Conservation (phyloP, 2,797 vertebrate genomes). For the Fistularia tabacaria region DNA sequence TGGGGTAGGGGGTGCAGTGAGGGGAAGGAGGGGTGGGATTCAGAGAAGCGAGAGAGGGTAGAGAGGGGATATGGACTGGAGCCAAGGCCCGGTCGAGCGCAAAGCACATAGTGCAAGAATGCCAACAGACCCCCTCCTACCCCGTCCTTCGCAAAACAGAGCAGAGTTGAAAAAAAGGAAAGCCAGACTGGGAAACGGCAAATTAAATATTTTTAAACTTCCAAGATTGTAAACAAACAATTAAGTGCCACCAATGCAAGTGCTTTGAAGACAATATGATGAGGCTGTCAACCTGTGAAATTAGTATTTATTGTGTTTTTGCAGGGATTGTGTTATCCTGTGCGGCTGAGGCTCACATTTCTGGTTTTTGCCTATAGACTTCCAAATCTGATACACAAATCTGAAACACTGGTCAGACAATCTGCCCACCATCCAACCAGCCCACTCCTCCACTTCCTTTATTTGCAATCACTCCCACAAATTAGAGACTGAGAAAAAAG, state of each 20-base stretch:
- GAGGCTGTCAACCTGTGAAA: conserved; percentile 4
- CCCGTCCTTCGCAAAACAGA: conserved; percentile 35
- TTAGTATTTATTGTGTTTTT: conserved; percentile 57
- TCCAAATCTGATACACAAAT: conserved; percentile 14
- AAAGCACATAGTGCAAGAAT: conserved; percentile 73
- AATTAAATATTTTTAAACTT: conserved; percentile 19
- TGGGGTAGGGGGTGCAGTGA: conserved; percentile 29
- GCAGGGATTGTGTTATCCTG: not conserved
- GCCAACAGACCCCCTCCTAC: conserved; percentile 63
- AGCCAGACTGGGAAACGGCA: not conserved
- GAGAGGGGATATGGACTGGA: conserved; percentile 67
- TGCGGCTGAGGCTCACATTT: conserved; percentile 56
- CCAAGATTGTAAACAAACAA: not conserved
- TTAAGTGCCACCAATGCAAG: too few relatives aligned
- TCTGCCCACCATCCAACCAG: conserved; percentile 34
- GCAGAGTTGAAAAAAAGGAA: conserved; percentile 13
- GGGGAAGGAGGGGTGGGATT: conserved; percentile 31
- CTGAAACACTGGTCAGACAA: conserved; percentile 54
- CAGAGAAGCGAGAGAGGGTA: conserved; percentile 61
- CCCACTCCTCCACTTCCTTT: conserved; percentile 50
- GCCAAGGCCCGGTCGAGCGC: conserved; percentile 65
- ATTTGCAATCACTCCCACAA: conserved; percentile 14
- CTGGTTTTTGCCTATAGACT: conserved; percentile 62
- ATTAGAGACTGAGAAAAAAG: not conserved
- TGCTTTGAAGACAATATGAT: too few relatives aligned